Evolutionary conservation across 2,113 vertebrate species (phyloP).

Genomic region (Ptilorrhoa leucosticta): DNA sequence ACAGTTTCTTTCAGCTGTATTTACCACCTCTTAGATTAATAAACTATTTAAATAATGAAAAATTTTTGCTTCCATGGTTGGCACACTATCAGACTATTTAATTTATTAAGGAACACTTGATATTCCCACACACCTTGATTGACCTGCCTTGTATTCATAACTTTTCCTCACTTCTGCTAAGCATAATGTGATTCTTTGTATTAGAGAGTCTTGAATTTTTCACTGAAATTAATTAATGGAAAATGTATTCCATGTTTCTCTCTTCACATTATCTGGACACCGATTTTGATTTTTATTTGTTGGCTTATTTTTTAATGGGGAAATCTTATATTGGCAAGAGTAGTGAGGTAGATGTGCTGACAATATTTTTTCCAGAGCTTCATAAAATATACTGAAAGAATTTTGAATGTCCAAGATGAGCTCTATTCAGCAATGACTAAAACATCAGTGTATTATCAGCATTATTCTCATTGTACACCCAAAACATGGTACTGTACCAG

Average conservation of each 20-base stretch:
- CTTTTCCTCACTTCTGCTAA: not conserved
- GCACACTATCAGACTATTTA: not conserved
- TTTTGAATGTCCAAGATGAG: not conserved
- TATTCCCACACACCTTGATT: not conserved
- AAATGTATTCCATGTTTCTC: not conserved
- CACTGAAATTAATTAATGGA: not conserved
- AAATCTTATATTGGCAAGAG: not conserved
- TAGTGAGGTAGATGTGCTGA: not conserved
- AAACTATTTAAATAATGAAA: not conserved
- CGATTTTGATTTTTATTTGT: not conserved
- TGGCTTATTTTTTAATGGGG: not conserved
- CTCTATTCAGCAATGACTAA: not conserved
- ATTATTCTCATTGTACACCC: not conserved
- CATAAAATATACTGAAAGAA: not conserved
- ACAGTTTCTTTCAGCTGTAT: not conserved
- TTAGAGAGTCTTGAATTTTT: not conserved
- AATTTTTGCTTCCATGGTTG: not conserved
- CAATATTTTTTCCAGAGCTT: not conserved
- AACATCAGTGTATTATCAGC: not conserved
- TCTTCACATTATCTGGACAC: not conserved
- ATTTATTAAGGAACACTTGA: not conserved
- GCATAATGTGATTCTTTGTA: not conserved
- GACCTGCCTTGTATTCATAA: not conserved
- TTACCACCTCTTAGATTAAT: not conserved
- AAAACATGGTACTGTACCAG: not conserved